Conservation (phyloP, 1,140 invertebrate species). For the Polypedilum pembai region DNA sequence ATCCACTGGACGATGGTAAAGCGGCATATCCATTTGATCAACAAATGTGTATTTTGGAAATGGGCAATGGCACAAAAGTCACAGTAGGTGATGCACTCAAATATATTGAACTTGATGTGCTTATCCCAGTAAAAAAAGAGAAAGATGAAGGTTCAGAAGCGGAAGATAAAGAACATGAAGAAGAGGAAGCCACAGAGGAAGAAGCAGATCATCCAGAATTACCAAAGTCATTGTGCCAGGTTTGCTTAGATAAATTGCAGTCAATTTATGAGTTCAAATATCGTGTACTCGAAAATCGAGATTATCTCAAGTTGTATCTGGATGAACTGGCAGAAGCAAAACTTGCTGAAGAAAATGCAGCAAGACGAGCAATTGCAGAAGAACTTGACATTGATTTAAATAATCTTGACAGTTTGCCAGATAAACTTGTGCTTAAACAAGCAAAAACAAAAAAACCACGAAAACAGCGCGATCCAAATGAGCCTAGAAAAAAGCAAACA, state of each 20-base stretch:
- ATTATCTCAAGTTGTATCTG: not conserved
- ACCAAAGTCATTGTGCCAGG: constrained; percentile 8
- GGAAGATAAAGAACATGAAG: not conserved
- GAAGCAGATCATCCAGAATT: not conserved
- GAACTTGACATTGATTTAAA: constrained; percentile 22
- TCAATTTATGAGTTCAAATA: constrained; percentile 3
- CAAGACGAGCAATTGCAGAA: not conserved
- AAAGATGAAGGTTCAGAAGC: not conserved
- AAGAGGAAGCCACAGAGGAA: not conserved
- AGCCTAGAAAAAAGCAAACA: not conserved
- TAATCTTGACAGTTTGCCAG: not conserved
- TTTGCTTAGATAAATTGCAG: not conserved
- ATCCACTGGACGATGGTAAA: not conserved
- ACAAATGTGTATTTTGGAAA: not conserved
- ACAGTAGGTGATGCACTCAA: not conserved
- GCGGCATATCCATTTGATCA: not conserved
- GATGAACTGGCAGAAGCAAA: not conserved
- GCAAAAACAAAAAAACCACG: not conserved
- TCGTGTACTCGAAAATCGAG: not conserved
- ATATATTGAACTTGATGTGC: not conserved
- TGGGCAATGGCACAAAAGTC: not conserved
- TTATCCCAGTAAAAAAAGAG: not conserved
- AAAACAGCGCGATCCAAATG: not conserved
- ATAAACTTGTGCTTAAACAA: not conserved
- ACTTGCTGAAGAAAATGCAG: not conserved